Conservation (phyloP, 2,797 vertebrate genomes). For the Eulemur coronatus region DNA sequence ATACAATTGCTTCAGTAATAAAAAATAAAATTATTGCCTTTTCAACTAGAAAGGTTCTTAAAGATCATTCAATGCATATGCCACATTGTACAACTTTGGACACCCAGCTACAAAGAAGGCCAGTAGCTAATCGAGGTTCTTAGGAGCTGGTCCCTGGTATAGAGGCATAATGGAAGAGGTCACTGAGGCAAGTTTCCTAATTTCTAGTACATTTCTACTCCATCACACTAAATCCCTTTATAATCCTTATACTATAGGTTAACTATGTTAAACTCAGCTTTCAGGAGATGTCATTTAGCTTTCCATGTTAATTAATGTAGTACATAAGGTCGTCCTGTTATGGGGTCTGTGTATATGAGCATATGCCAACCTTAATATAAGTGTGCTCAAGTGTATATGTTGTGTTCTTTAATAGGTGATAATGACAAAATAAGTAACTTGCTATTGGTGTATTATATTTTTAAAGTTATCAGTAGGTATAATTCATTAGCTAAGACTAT, state of each 20-base stretch:
- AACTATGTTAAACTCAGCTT: neutral
- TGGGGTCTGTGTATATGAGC: neutral
- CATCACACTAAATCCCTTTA: neutral
- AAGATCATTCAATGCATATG: neutral
- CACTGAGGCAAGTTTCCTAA: neutral
- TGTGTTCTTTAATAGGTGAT: neutral
- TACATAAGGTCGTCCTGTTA: neutral
- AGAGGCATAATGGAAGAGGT: neutral
- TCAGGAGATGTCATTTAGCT: neutral
- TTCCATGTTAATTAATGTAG: neutral
- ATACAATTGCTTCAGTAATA: neutral
- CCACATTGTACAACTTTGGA: neutral
- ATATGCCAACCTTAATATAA: neutral
- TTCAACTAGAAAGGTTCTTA: neutral
- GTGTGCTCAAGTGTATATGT: neutral
- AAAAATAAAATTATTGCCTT: neutral
- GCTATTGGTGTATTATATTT: neutral
- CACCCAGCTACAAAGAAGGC: rapidly evolving
- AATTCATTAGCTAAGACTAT: neutral
- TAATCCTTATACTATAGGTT: neutral
- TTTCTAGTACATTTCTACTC: neutral
- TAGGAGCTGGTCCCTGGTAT: neutral
- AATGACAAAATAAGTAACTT: neutral
- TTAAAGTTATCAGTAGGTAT: neutral
- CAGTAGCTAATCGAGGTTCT: rapidly evolving